Percentiles rank a stretch among this genome's conserved stretches.
Conservation (phyloP, 2,113 vertebrate genomes). For the Heteronetta atricapilla region DNA sequence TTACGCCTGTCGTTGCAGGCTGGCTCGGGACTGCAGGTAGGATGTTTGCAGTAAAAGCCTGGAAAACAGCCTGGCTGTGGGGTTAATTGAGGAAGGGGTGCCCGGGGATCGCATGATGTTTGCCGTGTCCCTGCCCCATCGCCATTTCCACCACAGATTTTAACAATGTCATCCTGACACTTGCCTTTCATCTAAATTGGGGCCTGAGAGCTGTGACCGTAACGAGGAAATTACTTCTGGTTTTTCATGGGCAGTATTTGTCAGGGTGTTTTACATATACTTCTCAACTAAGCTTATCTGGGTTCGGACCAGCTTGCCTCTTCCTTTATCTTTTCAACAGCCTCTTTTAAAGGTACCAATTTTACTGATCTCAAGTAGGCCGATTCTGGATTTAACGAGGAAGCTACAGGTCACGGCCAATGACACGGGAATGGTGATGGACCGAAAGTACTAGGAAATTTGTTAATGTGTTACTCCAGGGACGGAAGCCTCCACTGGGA, state of each 20-base stretch:
- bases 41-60: not conserved
- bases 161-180: not conserved
- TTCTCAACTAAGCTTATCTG: not conserved
- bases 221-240: not conserved
- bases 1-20: not conserved
- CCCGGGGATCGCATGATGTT: not conserved
- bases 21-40: not conserved
- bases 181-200: not conserved
- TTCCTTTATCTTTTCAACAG: not conserved
- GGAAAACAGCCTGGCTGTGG: rapidly evolving
- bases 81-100: not conserved
- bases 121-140: not conserved
- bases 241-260: not conserved
- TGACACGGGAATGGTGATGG: not conserved
- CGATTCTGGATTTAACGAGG: not conserved
- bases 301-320: not conserved
- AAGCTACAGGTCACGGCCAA: not conserved
- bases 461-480: not conserved
- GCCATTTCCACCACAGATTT: not conserved
- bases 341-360: not conserved
- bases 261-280: not conserved
- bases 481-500: not conserved
- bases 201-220: not conserved
- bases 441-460: not conserved
- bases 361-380: not conserved